Evolutionary conservation across 2,113 vertebrate species (phyloP), one percentile per base, ranked within the genome.

Genomic region (Piaya cayana): DNA sequence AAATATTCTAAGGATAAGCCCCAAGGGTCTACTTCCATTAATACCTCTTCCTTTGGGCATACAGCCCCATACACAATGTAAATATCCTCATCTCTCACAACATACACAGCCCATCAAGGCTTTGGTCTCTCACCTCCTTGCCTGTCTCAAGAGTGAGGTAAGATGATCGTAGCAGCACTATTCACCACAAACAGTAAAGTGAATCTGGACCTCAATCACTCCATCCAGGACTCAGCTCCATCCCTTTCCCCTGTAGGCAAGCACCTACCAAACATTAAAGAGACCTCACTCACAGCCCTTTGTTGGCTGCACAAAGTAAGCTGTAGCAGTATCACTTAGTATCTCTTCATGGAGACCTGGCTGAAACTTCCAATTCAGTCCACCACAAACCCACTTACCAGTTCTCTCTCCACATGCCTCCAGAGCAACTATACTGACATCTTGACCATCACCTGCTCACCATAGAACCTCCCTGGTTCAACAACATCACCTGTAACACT

Each of bases 101-200:
- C 6, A 56, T 3, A 1, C n/a, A 27, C 45, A 90, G 59, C 50
- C 67, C 36, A 56, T 53, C 39, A 88, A n/a, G 26, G 15, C 49
- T 85, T 68, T 82, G 11, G 23, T 63, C 62, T 67, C 47, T 72
- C 62, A 65, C 12, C 20, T 76, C 36, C 49, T 77, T 72, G 6
- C 11, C n/a, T 60, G 27, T 58, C 45, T 77, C 49, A 67, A 21
- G 42, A 50, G 20, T 2, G 1, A 8, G 25, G 4, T 30, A 14
- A 12, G 26, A 47, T 63, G 32, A 42, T 5, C 25, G 32, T 4
- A 68, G 45, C 34, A 36, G 11, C 58, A 60, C 43, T 43, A 6
- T 37, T 79, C 34, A 64, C 34, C 34, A 37, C 0, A 0, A 30
- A 12, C 29, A 50, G 34, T 32, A 29, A 77, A 4, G 0, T 6